Evolutionary conservation across 2,888 invertebrate species (phyloP), one percentile per base, ranked within the genome.

Genomic region (Dilophus febrilis): DNA sequence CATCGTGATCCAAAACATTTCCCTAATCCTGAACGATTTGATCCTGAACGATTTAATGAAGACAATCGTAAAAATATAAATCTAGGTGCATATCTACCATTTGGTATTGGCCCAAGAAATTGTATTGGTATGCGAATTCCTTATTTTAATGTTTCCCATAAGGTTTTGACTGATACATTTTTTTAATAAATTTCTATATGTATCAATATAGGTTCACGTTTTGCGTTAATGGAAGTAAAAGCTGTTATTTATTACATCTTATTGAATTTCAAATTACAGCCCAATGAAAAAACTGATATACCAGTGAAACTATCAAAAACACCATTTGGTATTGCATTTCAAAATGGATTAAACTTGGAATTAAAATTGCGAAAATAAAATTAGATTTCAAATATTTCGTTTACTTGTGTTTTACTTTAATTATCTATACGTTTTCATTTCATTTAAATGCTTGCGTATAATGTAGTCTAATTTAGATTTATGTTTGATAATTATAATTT

Each of bases 41-140:
- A 73, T 50, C 74, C 74, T 6, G 64, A 71, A 45, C 53, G 73
- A 14, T 74, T 74, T 47, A 70, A 60, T 2, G 66, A 70, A 0
- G 67, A 71, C 45, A 72, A 72, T 49, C 70, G 67, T 45, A 54
- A 57, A 1, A 61, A 61, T n/a, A 65, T 67, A 13, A 48, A 58
- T 12, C 61, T 64, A 1, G 64, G 61, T 33, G 54, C 64, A 0
- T 71, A 67, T 44, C 46, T 66, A 47, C 71, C 72, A 1, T 74
- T 73, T 40, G 74, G 72, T 2, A 29, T 61, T 1, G 77, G 77
- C 3, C 74, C 70, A 2, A 64, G 75, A 41, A 72, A 66, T 50
- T 77, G 77, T 47, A 70, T 77, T 38, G 77, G 73, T 59, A 41
- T 26, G 11, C 26, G 4, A 37, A n/a, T n/a, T n/a, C n/a, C n/a